These are phyloP conservation scores for Xenopus petersii DNA, from an alignment of 2,797 vertebrate species.

Conservation along the genomic window DNA sequence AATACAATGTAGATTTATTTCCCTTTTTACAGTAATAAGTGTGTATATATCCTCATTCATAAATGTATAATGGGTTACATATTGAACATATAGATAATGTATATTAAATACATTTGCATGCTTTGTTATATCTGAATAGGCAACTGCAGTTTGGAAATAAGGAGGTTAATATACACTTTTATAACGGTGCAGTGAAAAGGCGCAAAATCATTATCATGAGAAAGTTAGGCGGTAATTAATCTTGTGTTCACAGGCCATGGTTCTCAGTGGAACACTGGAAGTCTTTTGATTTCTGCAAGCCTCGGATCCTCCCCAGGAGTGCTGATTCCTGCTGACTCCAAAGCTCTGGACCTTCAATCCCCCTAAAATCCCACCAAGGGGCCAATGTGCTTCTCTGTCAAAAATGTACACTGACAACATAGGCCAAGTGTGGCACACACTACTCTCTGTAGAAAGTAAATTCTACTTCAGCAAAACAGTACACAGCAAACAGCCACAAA, in stretches of 20 bases:
- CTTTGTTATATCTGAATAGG: no score
- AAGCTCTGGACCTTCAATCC: constrained; percentile 69
- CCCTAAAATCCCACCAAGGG: constrained; percentile 71
- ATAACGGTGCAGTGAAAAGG: constrained; percentile 14
- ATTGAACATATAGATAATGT: no score
- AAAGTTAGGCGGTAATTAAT: constrained; percentile 38
- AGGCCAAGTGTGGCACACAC: constrained; percentile 25
- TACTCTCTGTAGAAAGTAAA: constrained; percentile 18
- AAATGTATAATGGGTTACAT: no score
- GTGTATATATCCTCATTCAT: no score
- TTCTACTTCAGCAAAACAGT: constrained; percentile 31
- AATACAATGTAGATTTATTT: no score
- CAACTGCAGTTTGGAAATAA: no score
- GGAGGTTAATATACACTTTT: background rate
- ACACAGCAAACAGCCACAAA: background rate
- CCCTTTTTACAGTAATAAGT: no score
- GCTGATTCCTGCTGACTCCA: constrained; percentile 65
- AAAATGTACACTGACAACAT: constrained; percentile 34
- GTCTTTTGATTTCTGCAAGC: constrained; percentile 43
- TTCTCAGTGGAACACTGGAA: constrained; percentile 33
- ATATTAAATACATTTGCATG: no score
- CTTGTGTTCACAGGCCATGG: constrained; percentile 30
- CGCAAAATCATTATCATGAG: constrained; percentile 30
- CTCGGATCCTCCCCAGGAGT: constrained; percentile 57
- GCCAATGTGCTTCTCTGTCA: constrained; percentile 60